phyloP scores from a whole-genome alignment of 1,140 invertebrate genomes.

The Anastrepha obliqua region DNA sequence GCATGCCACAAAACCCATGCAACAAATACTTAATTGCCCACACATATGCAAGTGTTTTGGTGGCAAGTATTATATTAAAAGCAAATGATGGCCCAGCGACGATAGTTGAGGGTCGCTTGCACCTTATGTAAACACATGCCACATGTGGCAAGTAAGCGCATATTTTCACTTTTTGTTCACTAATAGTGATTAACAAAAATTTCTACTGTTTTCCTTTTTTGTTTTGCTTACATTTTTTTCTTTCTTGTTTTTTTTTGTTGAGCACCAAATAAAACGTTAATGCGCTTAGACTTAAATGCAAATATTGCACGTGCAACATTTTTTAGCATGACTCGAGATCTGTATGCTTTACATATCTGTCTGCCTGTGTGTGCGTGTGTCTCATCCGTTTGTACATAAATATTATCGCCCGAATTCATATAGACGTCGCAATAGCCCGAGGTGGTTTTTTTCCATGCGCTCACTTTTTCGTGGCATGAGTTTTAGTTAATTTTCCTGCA shows the following conservation, averaged over 20 bases:
- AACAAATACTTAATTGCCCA: constrained; percentile 69
- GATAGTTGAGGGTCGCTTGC: constrained; percentile 16
- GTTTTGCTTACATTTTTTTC: neutral
- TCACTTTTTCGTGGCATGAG: constrained; percentile 32
- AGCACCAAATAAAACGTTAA: constrained; percentile 59
- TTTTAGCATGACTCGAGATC: constrained; percentile 22
- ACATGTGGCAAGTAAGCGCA: constrained; percentile 34
- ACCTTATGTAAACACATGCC: constrained; percentile 42
- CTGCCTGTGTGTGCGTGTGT: neutral
- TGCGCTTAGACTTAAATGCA: constrained; percentile 63
- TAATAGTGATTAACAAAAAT: constrained; percentile 46
- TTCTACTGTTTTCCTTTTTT: neutral
- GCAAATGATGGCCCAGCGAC: neutral
- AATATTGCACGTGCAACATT: constrained; percentile 70
- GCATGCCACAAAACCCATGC: constrained; percentile 40
- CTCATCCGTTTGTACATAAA: neutral
- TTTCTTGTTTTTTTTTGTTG: neutral
- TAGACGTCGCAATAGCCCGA: constrained; percentile 37
- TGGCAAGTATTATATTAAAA: neutral
- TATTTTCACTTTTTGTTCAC: constrained; percentile 46
- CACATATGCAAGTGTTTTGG: constrained; percentile 58
- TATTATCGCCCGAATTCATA: constrained; percentile 39
- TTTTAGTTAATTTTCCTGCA: constrained; percentile 54
- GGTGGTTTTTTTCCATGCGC: neutral
- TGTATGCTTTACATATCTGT: neutral